Percentiles rank a stretch among this genome's conserved stretches.
These are phyloP conservation scores for Lasioglossum leucozonium DNA, from an alignment of 2,888 invertebrate species.

Conservation along the genomic window DNA sequence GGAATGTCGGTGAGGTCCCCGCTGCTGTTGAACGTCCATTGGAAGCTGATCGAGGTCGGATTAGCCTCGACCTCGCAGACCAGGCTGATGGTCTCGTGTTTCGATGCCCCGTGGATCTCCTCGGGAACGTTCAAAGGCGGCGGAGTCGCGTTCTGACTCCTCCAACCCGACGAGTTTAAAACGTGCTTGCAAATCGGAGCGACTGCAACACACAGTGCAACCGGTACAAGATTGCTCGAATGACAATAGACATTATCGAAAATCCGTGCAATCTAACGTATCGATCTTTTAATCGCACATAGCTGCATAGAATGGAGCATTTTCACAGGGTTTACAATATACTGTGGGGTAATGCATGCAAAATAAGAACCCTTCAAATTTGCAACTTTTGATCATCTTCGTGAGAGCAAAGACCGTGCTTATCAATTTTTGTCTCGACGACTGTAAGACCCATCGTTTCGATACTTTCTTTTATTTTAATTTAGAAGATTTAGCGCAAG, in stretches of 20 bases:
- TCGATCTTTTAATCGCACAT: too few relatives aligned
- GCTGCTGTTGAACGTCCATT: slow-evolving; percentile 96
- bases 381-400: too few relatives aligned
- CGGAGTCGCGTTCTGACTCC: slow-evolving; percentile 73
- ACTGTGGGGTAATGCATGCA: too few relatives aligned
- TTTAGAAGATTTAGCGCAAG: too few relatives aligned
- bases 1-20: slow-evolving; percentile 93
- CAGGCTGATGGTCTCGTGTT: slow-evolving; percentile 93
- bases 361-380: too few relatives aligned
- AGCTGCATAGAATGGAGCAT: too few relatives aligned
- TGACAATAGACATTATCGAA: not conserved
- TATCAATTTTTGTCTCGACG: too few relatives aligned
- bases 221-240: not conserved
- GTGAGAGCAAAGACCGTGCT: too few relatives aligned
- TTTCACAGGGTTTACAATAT: too few relatives aligned
- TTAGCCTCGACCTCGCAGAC: slow-evolving; percentile 95
- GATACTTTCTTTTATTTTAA: too few relatives aligned
- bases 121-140: slow-evolving; percentile 87
- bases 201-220: slow-evolving; percentile 69
- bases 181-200: slow-evolving; percentile 82
- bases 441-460: too few relatives aligned
- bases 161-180: slow-evolving; percentile 69
- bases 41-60: slow-evolving; percentile 92
- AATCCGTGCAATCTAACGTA: too few relatives aligned
- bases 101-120: slow-evolving; percentile 93